Evolutionary conservation across 2,113 vertebrate species (phyloP).

Genomic region (Tupaia chinensis): DNA sequence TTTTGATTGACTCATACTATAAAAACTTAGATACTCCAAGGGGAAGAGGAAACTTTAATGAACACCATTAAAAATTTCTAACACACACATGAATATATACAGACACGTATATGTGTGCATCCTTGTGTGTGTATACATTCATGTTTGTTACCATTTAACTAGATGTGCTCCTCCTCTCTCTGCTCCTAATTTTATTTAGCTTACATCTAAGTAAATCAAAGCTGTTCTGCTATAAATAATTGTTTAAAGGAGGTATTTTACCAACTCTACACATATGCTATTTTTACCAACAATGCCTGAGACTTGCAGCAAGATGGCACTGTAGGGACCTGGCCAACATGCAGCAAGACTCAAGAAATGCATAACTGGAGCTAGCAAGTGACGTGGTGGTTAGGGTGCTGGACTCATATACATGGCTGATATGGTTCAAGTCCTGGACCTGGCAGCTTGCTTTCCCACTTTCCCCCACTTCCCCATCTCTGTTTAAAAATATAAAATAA

Average conservation of each 20-base stretch:
- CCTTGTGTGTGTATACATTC: too few species aligned
- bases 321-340: neutral
- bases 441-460: too few species aligned
- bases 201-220: neutral
- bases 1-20: neutral
- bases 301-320: slow-evolving; percentile 21
- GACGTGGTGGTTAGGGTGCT: too few species aligned
- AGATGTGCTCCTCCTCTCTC: neutral
- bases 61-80: neutral
- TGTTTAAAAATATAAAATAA: too few species aligned
- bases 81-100: neutral
- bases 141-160: neutral
- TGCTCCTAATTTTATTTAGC: neutral
- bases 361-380: neutral
- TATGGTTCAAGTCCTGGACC: too few species aligned
- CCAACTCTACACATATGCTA: neutral
- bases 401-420: too few species aligned
- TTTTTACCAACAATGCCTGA: slow-evolving; percentile 40
- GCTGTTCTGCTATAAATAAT: neutral
- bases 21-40: neutral
- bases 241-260: neutral
- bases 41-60: neutral
- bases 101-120: neutral
- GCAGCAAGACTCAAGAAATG: neutral
- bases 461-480: too few species aligned